Evolutionary conservation across 2,797 vertebrate genomes (phyloP).

Genomic region (Melanotaenia boesemani): DNA sequence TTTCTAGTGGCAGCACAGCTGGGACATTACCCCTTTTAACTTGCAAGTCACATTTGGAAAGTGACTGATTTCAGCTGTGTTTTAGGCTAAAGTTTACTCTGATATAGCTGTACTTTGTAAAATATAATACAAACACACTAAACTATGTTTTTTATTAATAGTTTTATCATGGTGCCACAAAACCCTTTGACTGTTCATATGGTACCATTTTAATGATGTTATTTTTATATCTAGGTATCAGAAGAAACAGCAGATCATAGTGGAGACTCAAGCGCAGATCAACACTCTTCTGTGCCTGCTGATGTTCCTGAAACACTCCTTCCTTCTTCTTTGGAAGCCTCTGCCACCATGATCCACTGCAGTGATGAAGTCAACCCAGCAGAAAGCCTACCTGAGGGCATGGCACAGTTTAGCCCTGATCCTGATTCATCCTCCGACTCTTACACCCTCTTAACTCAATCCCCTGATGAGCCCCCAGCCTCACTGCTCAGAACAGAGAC

Average conservation of each 20-base stretch:
- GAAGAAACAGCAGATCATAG: conserved; percentile 60
- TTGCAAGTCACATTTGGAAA: not conserved
- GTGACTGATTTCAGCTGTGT: conserved; percentile 19
- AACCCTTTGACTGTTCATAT: not conserved
- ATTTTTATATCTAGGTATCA: conserved; percentile 58
- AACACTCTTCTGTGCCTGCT: conserved; percentile 1
- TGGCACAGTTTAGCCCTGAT: conserved; percentile 44
- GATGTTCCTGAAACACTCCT: conserved; percentile 14
- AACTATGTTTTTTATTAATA: not conserved
- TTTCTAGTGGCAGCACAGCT: not conserved
- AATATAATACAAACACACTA: not conserved
- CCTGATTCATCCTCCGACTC: conserved; percentile 80
- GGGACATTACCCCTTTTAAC: not conserved
- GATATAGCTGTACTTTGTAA: not conserved
- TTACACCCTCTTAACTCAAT: conserved; percentile 71
- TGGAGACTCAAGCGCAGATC: conserved; percentile 39
- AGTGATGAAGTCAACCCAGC: conserved; percentile 46
- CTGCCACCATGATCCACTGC: conserved; percentile 28
- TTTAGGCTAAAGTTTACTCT: not conserved
- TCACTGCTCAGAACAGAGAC: conserved; percentile 58
- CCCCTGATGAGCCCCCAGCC: conserved; percentile 51
- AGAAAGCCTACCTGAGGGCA: conserved; percentile 47
- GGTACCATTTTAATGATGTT: conserved; percentile 7
- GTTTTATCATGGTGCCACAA: not conserved
- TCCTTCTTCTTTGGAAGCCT: conserved; percentile 38